A percentile compares a stretch with the other conserved stretches of the same genome.
These are phyloP conservation scores for Bombus pyrosoma DNA, from an alignment of 1,140 invertebrate species.

Conservation along the genomic window DNA sequence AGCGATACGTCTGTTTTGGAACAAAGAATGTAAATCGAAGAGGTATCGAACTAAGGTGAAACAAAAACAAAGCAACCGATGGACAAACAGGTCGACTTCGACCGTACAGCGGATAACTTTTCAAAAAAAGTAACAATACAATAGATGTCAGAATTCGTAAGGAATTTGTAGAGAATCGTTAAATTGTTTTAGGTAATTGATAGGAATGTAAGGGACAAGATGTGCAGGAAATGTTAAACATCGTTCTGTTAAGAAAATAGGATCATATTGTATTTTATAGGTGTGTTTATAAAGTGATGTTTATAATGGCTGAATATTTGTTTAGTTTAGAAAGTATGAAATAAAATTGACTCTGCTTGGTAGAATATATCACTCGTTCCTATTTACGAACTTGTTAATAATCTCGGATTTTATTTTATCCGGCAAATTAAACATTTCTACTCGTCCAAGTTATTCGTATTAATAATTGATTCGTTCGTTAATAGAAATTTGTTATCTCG, in stretches of 20 bases:
- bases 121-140: neutral
- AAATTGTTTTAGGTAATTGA: neutral
- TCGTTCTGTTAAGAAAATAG: neutral
- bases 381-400: neutral
- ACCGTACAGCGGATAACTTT: neutral
- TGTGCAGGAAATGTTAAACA: neutral
- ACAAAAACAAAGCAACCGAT: neutral
- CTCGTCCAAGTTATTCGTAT: neutral
- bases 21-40: neutral
- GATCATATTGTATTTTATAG: neutral
- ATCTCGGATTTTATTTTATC: neutral
- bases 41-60: conserved; percentile 7
- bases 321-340: neutral
- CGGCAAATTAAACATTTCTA: neutral
- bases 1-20: conserved; percentile 14
- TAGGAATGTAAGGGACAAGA: neutral
- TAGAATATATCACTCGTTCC: too few species aligned
- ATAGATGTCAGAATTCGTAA: neutral
- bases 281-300: neutral
- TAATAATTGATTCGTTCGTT: too few species aligned
- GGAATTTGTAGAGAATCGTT: neutral
- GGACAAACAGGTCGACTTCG: neutral
- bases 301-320: neutral
- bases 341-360: neutral
- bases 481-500: too few species aligned